Evolutionary conservation across 2,888 invertebrate genomes (phyloP).

Genomic region (Tetragonula carbonaria): DNA sequence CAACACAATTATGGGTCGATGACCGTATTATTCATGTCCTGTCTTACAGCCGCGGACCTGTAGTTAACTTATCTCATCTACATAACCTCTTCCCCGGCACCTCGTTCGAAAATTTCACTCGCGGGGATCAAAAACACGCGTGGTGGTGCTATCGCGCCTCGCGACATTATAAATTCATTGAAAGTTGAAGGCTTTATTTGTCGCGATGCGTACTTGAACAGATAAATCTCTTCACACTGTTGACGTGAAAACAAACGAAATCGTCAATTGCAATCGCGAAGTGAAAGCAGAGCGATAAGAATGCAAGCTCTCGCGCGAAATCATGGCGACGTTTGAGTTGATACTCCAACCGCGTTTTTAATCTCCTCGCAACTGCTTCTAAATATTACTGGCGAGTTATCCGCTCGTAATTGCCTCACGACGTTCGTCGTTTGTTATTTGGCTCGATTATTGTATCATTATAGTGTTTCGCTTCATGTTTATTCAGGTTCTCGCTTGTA

Average conservation of each 20-base stretch:
- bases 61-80: slow-evolving; percentile 79
- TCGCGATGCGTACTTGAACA: too few species aligned
- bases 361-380: background rate
- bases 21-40: slow-evolving; percentile 76
- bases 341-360: background rate
- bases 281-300: slow-evolving; percentile 26
- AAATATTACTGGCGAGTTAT: background rate
- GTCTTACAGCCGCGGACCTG: slow-evolving; percentile 73
- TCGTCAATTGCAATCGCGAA: slow-evolving; percentile 4
- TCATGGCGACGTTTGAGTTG: background rate
- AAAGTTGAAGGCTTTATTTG: slow-evolving; percentile 46
- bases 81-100: slow-evolving; percentile 72
- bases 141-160: background rate
- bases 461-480: background rate
- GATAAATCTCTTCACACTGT: slow-evolving; percentile 26
- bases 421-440: background rate
- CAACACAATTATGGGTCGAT: slow-evolving; percentile 78
- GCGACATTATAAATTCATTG: slow-evolving; percentile 32
- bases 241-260: slow-evolving; percentile 27
- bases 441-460: background rate
- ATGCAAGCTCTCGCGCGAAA: slow-evolving; percentile 22
- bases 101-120: slow-evolving; percentile 64
- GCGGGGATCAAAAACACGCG: slow-evolving; percentile 53
- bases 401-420: background rate
- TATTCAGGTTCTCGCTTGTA: background rate